phyloP scores from a whole-genome alignment of 2,113 vertebrate genomes.

The Halcyon malimbica region DNA sequence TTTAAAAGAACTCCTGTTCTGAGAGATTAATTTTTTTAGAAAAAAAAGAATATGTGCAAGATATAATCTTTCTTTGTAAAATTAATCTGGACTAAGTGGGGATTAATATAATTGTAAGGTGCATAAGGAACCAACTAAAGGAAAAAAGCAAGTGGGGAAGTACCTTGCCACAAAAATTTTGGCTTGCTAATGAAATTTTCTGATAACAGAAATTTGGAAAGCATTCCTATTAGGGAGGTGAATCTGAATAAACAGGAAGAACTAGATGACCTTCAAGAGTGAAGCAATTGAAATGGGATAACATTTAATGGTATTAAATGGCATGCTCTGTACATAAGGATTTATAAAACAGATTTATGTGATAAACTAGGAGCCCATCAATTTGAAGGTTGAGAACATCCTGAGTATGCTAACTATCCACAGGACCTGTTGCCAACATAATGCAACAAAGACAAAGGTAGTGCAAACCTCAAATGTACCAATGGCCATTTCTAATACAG shows the following conservation, averaged over 20 bases:
- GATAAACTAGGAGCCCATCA: not conserved
- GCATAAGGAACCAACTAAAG: conserved; percentile 16
- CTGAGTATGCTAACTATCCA: not conserved
- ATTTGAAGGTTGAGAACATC: not conserved
- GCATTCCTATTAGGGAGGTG: conserved; percentile 21
- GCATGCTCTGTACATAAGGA: not conserved
- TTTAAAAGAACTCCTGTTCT: conserved; percentile 4
- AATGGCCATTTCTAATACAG: not conserved
- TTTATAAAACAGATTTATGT: conserved; percentile 16
- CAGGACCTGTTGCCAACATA: not conserved
- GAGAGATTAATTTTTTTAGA: not conserved
- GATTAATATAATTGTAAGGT: conserved; percentile 10
- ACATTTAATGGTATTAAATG: conserved; percentile 7
- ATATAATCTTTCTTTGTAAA: conserved; percentile 20
- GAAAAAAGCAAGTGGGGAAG: conserved; percentile 26
- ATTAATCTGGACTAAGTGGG: not conserved
- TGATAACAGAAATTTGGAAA: conserved; percentile 60
- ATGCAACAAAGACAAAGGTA: not conserved
- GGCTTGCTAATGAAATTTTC: conserved; percentile 39
- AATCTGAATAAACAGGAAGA: conserved; percentile 57
- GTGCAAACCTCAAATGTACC: not conserved
- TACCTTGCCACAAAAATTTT: conserved; percentile 62
- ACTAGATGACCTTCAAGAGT: conserved; percentile 51
- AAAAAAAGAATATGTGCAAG: not conserved
- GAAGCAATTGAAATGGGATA: conserved; percentile 26